phyloP scores from a whole-genome alignment of 2,113 vertebrate species.

The Periophthalmus modestus region DNA sequence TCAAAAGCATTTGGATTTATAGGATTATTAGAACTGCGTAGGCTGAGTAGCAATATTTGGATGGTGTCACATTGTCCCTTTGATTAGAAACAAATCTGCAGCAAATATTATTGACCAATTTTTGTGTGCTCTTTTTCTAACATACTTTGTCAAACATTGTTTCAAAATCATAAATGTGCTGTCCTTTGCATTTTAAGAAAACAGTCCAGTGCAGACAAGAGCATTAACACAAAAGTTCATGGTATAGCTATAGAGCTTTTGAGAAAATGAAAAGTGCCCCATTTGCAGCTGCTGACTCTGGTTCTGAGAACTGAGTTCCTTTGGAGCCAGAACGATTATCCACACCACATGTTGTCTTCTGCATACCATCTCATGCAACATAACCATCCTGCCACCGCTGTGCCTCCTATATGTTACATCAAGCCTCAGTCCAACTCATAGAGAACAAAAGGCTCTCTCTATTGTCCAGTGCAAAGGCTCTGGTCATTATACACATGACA shows the following conservation, averaged over 20 bases:
- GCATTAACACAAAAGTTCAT: conserved; percentile 9
- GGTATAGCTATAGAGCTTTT: conserved; percentile 47
- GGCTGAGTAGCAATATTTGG: conserved; percentile 67
- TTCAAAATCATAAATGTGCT: background rate
- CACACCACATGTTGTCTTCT: conserved; percentile 56
- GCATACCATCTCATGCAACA: conserved; percentile 43
- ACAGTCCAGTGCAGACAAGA: background rate
- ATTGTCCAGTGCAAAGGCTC: background rate
- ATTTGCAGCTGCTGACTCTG: conserved; percentile 58
- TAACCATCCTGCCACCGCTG: conserved; percentile 7
- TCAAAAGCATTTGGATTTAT: conserved; percentile 73
- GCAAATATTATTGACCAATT: background rate
- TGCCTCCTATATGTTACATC: conserved; percentile 38
- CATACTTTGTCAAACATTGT: background rate
- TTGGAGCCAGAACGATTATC: conserved; percentile 54
- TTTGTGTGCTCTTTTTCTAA: background rate
- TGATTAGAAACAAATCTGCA: conserved; percentile 45
- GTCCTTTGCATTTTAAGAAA: background rate
- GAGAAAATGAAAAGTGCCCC: conserved; percentile 59
- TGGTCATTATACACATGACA: conserved; percentile 21
- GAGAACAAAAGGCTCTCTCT: background rate
- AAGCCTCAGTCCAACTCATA: conserved; percentile 19
- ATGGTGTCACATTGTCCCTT: conserved; percentile 53
- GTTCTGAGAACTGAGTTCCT: conserved; percentile 56
- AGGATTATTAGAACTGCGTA: conserved; percentile 63